Evolutionary conservation across 2,888 invertebrate species (phyloP).

Genomic region (Mactromeris polynyma): DNA sequence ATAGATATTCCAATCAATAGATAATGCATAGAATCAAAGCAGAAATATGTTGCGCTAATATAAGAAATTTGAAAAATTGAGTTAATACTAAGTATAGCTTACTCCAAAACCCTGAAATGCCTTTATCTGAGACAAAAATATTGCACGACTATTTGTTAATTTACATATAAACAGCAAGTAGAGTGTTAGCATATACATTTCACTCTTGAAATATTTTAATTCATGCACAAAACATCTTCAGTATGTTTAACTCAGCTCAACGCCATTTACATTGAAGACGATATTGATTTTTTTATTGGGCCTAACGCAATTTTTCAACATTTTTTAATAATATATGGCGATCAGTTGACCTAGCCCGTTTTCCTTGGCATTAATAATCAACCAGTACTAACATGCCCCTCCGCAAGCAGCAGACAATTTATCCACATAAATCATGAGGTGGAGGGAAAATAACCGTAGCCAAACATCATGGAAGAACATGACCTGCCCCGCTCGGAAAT

Average conservation of each 20-base stretch:
- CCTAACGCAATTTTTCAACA: too few relatives aligned
- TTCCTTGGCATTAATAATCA: too few relatives aligned
- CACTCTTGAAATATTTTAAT: background rate
- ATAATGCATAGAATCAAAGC: background rate
- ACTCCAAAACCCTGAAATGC: constrained; percentile 4
- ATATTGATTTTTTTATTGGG: too few relatives aligned
- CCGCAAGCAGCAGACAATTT: too few relatives aligned
- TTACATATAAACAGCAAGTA: background rate
- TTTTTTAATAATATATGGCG: too few relatives aligned
- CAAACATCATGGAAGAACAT: too few relatives aligned
- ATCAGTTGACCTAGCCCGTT: too few relatives aligned
- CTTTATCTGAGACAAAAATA: background rate
- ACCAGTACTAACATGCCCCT: too few relatives aligned
- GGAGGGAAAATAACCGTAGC: too few relatives aligned
- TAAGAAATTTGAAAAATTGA: background rate
- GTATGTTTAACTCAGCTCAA: background rate
- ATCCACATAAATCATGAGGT: too few relatives aligned
- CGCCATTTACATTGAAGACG: too few relatives aligned
- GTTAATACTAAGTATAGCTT: background rate
- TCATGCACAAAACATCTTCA: background rate
- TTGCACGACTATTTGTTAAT: background rate
- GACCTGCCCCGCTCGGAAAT: too few relatives aligned
- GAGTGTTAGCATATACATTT: background rate
- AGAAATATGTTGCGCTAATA: background rate
- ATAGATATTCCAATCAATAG: background rate